Evolutionary conservation across 2,888 invertebrate genomes (phyloP), one percentile per base, ranked within the genome.

Genomic region (Gnatocerus cornutus): DNA sequence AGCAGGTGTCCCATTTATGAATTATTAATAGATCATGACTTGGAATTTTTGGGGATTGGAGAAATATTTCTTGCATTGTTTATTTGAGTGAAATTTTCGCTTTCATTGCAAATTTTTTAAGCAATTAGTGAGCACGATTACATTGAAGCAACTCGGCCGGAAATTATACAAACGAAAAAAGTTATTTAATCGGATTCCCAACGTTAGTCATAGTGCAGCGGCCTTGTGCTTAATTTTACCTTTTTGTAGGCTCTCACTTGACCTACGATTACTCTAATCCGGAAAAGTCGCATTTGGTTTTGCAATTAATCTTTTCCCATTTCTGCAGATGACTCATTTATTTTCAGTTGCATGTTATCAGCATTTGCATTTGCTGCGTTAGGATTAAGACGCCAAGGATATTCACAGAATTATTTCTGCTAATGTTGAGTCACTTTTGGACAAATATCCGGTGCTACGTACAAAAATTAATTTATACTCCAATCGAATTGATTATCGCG

Each of bases 161-260:
- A 65, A 65, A 65, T 55, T 46, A 30, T 7, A 13, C 56, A 12
- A 53, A 39, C 14, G 16, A 14, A 53, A 65, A 43, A 41, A 29
- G 63, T 53, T 53, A 39, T 63, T 53, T 30, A 65, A 56, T 56
- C 30, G 56, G 37, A 55, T 65, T 56, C 33, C 27, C 52, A 43
- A 43, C 53, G 58, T 69, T 52, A 65, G 64, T 68, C 63, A 64
- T 37, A 27, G 50, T 37, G 37, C 29, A 12, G 8, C 37, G 67
- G 4, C 68, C 68, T 64, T 68, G 59, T 64, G 58, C 53, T 29
- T 68, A 65, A 64, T 63, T 64, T 55, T 5, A 0, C 81, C 53
- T 78, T 72, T 56, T 80, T 76, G 46, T 78, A 77, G 37, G 41
- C 41, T 56, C 55, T 52, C 53, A 55, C 53, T 55, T 55, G 16